Evolutionary conservation across 2,888 invertebrate species (phyloP).

Genomic region (Zaprionus bogoriensis): DNA sequence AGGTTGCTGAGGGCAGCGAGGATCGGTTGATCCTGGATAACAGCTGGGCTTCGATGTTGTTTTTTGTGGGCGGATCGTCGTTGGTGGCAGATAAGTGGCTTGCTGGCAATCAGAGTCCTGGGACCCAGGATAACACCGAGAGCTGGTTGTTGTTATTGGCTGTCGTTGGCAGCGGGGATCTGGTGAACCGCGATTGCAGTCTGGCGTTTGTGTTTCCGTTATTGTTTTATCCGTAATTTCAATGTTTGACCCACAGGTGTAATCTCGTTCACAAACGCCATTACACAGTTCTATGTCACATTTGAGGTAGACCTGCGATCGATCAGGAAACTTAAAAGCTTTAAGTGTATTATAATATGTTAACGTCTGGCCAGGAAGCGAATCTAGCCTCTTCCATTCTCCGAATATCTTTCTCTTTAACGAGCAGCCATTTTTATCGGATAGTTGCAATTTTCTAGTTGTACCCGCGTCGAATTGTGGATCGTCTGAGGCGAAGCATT

Average conservation of each 20-base stretch:
- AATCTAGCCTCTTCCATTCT: slow-evolving; percentile 86
- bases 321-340: slow-evolving; percentile 90
- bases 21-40: slow-evolving; percentile 14
- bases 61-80: not conserved
- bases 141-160: not conserved
- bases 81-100: not conserved
- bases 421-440: slow-evolving; percentile 87
- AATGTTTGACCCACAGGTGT: slow-evolving; percentile 50
- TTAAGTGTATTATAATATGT: slow-evolving; percentile 88
- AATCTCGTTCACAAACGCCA: slow-evolving; percentile 68
- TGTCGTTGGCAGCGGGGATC: not conserved
- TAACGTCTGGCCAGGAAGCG: slow-evolving; percentile 86
- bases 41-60: slow-evolving; percentile 32
- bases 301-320: slow-evolving; percentile 88
- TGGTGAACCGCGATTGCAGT: slow-evolving; percentile 17
- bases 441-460: slow-evolving; percentile 86
- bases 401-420: slow-evolving; percentile 87
- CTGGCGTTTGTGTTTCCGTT: slow-evolving; percentile 18
- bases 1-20: not conserved
- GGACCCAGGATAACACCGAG: not conserved
- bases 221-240: not conserved
- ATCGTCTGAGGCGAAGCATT: slow-evolving; percentile 89
- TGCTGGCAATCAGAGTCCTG: not conserved
- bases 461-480: slow-evolving; percentile 85
- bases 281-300: slow-evolving; percentile 87